Evolutionary conservation across 2,888 invertebrate genomes (phyloP).

Genomic region (Acholoe squamosa): DNA sequence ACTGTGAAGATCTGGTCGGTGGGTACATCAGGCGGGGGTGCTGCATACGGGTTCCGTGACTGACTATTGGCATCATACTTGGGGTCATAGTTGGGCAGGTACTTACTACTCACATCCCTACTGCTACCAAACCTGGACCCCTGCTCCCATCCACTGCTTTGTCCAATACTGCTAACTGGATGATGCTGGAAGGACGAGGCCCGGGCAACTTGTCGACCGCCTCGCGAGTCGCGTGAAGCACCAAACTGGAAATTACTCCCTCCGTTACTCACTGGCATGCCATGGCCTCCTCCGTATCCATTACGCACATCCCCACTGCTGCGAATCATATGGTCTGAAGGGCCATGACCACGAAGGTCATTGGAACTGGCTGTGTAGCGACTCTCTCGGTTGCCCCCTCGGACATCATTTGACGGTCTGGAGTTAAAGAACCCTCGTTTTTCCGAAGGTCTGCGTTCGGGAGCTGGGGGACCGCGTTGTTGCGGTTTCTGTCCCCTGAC

Average conservation of each 20-base stretch:
- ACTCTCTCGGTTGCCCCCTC: neutral
- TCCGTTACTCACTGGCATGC: neutral
- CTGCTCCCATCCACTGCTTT: neutral
- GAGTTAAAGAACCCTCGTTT: neutral
- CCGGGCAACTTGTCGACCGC: neutral
- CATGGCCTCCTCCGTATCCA: neutral
- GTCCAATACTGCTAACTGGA: neutral
- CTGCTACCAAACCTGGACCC: neutral
- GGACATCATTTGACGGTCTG: neutral
- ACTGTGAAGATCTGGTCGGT: slow-evolving; percentile 48
- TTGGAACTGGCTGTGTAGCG: slow-evolving; percentile 6
- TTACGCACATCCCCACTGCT: neutral
- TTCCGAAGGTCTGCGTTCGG: neutral
- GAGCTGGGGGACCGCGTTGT: neutral
- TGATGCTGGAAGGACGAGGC: neutral
- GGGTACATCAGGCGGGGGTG: slow-evolving; percentile 25
- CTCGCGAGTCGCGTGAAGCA: neutral
- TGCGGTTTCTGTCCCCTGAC: neutral
- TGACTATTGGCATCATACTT: neutral
- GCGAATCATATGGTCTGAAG: neutral
- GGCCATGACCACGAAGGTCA: neutral
- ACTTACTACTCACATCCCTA: slow-evolving; percentile 5
- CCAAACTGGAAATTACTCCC: neutral
- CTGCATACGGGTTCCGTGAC: slow-evolving; percentile 45
- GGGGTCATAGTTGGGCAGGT: slow-evolving; percentile 22